A percentile compares a stretch with the other conserved stretches of the same genome.
Conservation (phyloP, 1,140 invertebrate genomes). For the Zelostemma sp. region DNA sequence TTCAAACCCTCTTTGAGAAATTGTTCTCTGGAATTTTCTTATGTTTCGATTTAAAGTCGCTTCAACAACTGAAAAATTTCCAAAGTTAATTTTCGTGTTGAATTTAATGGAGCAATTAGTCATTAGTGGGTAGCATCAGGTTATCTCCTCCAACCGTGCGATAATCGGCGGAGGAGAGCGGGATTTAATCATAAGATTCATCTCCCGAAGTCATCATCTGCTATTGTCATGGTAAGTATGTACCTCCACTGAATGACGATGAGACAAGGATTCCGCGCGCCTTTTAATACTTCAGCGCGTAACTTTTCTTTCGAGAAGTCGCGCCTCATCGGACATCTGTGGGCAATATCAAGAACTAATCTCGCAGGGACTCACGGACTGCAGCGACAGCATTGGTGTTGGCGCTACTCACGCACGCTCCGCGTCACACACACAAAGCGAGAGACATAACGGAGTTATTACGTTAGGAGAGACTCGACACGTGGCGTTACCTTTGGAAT, state of each 20-base stretch:
- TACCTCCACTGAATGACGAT: slow-evolving; percentile 59
- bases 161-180: slow-evolving; percentile 52
- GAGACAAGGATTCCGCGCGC: slow-evolving; percentile 17
- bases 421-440: background rate
- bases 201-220: slow-evolving; percentile 59
- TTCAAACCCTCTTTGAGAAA: no score
- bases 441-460: background rate
- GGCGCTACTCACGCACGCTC: no score
- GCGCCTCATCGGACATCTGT: background rate
- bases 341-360: background rate
- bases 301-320: background rate
- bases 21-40: no score
- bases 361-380: background rate
- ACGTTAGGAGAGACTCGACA: background rate
- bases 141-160: slow-evolving; percentile 49
- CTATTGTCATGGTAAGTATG: slow-evolving; percentile 57
- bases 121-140: slow-evolving; percentile 54
- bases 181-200: slow-evolving; percentile 60
- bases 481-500: background rate
- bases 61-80: no score
- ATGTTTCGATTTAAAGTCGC: no score
- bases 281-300: background rate
- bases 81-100: no score
- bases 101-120: slow-evolving; percentile 5
- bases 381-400: no score